These are phyloP conservation scores for Chaenocephalus aceratus DNA, from an alignment of 2,113 vertebrate species.

Conservation along the genomic window DNA sequence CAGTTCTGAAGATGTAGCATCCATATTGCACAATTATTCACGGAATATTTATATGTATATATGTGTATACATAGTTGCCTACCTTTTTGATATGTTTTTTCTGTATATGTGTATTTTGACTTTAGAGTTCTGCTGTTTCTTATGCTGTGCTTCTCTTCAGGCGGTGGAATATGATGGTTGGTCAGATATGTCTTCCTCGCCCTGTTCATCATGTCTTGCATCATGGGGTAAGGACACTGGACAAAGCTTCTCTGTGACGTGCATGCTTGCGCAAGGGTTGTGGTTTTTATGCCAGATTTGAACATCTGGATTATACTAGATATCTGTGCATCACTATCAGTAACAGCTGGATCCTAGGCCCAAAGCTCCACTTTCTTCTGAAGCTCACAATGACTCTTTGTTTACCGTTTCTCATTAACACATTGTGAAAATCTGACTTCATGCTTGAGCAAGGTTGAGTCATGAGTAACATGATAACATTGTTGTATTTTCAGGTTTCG, in stretches of 20 bases:
- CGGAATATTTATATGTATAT: no score
- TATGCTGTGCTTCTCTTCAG: slow-evolving; percentile 50
- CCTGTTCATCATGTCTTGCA: slow-evolving; percentile 82
- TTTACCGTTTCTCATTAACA: background rate
- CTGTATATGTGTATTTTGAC: background rate
- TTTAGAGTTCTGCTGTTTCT: background rate
- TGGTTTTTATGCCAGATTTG: background rate
- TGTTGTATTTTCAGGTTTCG: slow-evolving; percentile 86
- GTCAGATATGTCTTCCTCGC: slow-evolving; percentile 79
- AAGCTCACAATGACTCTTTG: background rate
- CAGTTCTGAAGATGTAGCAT: no score
- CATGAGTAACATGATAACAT: background rate
- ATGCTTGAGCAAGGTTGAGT: background rate
- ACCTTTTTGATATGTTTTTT: background rate
- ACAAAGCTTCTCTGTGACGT: background rate
- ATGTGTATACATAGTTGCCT: background rate
- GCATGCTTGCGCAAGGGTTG: background rate
- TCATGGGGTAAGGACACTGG: slow-evolving; percentile 81
- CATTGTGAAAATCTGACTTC: slow-evolving; percentile 22
- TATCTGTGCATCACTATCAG: background rate
- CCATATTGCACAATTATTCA: no score
- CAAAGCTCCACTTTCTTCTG: background rate
- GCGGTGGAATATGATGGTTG: slow-evolving; percentile 82
- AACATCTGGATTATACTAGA: slow-evolving; percentile 5
- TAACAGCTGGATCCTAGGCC: background rate